These are phyloP conservation scores for Sycophaga agraensis DNA, from an alignment of 1,140 invertebrate species.

Conservation along the genomic window DNA sequence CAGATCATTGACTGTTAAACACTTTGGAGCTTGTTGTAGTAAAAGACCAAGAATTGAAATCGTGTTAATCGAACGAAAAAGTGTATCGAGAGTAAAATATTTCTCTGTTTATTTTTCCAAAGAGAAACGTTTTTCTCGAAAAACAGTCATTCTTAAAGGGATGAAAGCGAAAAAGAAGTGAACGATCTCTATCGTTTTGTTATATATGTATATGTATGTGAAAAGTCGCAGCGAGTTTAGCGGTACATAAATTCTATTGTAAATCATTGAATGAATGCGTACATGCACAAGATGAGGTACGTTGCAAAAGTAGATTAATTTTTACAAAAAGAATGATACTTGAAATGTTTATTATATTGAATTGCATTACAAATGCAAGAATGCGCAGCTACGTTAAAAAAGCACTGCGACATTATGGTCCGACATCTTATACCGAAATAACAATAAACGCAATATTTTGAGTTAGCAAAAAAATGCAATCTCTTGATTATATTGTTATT, in stretches of 20 bases:
- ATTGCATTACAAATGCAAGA: constrained; percentile 5
- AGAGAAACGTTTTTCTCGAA: constrained; percentile 6
- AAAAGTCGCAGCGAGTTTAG: background rate
- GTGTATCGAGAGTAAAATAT: background rate
- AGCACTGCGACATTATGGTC: background rate
- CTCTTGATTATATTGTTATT: constrained; percentile 1
- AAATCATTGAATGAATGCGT: constrained; percentile 17
- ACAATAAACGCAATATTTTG: constrained; percentile 29
- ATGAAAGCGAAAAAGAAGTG: constrained; percentile 1
- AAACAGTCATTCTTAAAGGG: background rate
- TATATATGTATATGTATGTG: constrained; percentile 25
- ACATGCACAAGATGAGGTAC: background rate
- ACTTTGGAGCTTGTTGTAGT: background rate
- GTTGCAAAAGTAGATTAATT: constrained; percentile 16
- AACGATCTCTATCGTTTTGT: constrained; percentile 21
- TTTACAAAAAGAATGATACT: constrained; percentile 11
- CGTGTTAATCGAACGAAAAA: background rate
- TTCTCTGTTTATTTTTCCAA: constrained; percentile 16
- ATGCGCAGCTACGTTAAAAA: background rate
- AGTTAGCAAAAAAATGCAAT: constrained; percentile 13
- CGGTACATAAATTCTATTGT: constrained; percentile 21
- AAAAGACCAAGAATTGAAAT: background rate
- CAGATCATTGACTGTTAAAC: constrained; percentile 3
- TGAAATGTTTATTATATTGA: constrained; percentile 21
- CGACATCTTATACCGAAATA: constrained; percentile 6